A percentile compares a stretch with the other conserved stretches of the same genome.
These are phyloP conservation scores for Monodelphis domestica DNA, from an alignment of 2,797 vertebrate species.

Conservation along the genomic window DNA sequence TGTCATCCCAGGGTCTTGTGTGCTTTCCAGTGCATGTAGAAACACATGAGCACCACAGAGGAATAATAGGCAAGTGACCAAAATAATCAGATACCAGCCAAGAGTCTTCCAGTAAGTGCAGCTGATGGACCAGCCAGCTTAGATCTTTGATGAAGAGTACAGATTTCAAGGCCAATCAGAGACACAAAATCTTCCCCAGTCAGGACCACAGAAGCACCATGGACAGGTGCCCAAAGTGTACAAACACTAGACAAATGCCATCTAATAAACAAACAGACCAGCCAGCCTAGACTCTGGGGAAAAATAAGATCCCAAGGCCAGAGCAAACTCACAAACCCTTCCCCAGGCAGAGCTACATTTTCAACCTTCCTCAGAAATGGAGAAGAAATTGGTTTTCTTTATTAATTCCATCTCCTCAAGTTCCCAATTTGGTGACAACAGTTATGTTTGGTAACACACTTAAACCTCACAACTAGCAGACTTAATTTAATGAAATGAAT, in stretches of 20 bases:
- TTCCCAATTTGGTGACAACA: slow-evolving; percentile 78
- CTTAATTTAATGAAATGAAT: slow-evolving; percentile 88
- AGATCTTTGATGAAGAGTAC: background rate
- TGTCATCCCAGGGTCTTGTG: background rate
- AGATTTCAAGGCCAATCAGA: background rate
- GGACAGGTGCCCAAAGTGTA: slow-evolving; percentile 39
- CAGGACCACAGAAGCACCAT: slow-evolving; percentile 37
- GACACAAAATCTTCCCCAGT: background rate
- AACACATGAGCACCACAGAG: slow-evolving; percentile 30
- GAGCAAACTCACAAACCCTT: slow-evolving; percentile 48
- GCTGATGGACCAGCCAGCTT: background rate
- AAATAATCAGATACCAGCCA: slow-evolving; percentile 55
- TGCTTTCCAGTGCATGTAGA: background rate
- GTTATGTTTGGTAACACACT: slow-evolving; percentile 80
- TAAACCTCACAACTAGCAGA: slow-evolving; percentile 83
- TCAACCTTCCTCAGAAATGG: slow-evolving; percentile 71
- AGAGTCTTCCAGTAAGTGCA: background rate
- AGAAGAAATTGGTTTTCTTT: slow-evolving; percentile 80
- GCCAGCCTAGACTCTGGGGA: background rate
- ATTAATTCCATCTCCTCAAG: slow-evolving; percentile 82
- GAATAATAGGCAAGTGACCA: slow-evolving; percentile 44
- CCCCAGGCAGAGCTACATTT: slow-evolving; percentile 28
- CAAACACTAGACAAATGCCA: slow-evolving; percentile 53
- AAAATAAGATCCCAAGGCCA: background rate
- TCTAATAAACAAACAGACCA: background rate